phyloP scores from a whole-genome alignment of 2,797 vertebrate species.

The Enteromius viviparus region DNA sequence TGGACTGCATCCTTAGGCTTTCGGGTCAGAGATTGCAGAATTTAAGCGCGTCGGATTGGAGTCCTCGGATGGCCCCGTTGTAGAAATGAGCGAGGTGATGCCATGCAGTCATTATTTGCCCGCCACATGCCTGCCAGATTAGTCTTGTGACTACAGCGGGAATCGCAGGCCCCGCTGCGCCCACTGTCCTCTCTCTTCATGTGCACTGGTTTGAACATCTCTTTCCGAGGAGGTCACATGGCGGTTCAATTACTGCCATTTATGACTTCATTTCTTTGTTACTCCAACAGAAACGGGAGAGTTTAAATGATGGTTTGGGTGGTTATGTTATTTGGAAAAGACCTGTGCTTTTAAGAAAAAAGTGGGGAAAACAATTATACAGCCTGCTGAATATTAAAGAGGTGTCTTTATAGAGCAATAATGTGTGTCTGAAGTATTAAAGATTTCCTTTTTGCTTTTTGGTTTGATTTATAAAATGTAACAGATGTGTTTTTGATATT shows the following conservation, averaged over 20 bases:
- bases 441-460: neutral
- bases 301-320: neutral
- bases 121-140: conserved; percentile 44
- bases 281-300: neutral
- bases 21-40: conserved; percentile 17
- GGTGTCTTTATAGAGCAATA: neutral
- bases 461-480: conserved; percentile 32
- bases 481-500: conserved; percentile 56
- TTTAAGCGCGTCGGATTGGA: neutral
- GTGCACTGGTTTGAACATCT: conserved; percentile 54
- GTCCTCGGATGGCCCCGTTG: conserved; percentile 38
- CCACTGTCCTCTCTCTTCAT: conserved; percentile 52
- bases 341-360: conserved; percentile 2
- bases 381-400: neutral
- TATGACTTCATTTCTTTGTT: conserved; percentile 46
- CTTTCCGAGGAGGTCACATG: conserved; percentile 52
- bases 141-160: conserved; percentile 55
- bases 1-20: conserved; percentile 11
- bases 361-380: neutral
- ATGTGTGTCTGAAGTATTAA: neutral
- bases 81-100: conserved; percentile 46
- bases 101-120: conserved; percentile 48
- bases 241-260: conserved; percentile 44
- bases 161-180: conserved; percentile 44
- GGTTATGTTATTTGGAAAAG: neutral